Evolutionary conservation across 2,113 vertebrate species (phyloP).

Genomic region (Colistium nudipinnis): DNA sequence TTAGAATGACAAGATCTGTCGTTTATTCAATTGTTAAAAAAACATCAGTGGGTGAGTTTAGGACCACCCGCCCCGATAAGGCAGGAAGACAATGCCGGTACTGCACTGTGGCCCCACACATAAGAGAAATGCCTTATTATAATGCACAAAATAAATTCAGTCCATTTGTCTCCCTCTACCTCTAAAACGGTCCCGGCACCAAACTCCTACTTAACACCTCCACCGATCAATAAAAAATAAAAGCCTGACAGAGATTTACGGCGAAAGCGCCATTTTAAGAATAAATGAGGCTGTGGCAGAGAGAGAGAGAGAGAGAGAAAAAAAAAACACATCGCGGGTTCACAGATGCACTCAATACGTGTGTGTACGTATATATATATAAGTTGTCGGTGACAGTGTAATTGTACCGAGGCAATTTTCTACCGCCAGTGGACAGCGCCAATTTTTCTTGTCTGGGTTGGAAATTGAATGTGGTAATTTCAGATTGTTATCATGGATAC

Average conservation of each 20-base stretch:
- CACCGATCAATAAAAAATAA: slow-evolving; percentile 71
- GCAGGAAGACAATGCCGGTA: not conserved
- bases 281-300: slow-evolving; percentile 51
- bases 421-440: slow-evolving; percentile 8
- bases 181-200: slow-evolving; percentile 32
- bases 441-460: slow-evolving; percentile 43
- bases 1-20: not conserved
- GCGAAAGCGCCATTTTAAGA: slow-evolving; percentile 36
- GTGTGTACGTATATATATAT: slow-evolving; percentile 43
- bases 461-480: slow-evolving; percentile 59
- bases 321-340: too few species aligned
- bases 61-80: not conserved
- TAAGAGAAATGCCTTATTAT: slow-evolving; percentile 50
- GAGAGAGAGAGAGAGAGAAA: slow-evolving; percentile 1
- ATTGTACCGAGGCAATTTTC: slow-evolving; percentile 49
- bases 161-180: slow-evolving; percentile 48
- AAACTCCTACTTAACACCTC: slow-evolving; percentile 57
- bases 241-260: slow-evolving; percentile 62
- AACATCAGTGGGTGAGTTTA: not conserved
- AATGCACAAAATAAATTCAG: slow-evolving; percentile 56
- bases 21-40: too few species aligned
- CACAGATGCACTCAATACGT: slow-evolving; percentile 26
- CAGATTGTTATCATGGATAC: slow-evolving; percentile 56
- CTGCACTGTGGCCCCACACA: not conserved
- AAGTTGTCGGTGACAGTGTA: slow-evolving; percentile 55